Evolutionary conservation across 2,797 vertebrate species (phyloP), one percentile per base, ranked within the genome.

Genomic region (Characodon lateralis): DNA sequence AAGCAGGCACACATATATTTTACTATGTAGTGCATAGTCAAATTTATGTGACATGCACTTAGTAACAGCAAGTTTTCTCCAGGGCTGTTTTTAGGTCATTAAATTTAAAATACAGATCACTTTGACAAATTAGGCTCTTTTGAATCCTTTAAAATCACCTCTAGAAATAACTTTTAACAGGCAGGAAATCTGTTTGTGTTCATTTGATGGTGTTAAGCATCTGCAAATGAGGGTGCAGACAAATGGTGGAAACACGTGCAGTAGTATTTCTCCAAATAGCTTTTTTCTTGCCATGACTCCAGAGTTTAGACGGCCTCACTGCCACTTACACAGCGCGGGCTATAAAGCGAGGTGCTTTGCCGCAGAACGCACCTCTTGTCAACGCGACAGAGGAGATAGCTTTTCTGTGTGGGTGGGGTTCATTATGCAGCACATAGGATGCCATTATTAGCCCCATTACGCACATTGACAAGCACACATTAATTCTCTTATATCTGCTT

Each of bases 361-460:
- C 80, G 73, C 81, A 84, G 83, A 74, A 80, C 70, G 84, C 74
- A 51, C 78, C 51, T 85, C 82, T 90, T 59, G 22, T 91, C 88
- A 91, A 84, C 77, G 22, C 41, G n/a, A 78, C 79, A 58, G 73
- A 84, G 79, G 61, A 89, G 91, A 90, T 88, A 78, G 89, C 85
- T 83, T 89, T 87, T 88, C 82, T 72, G 75, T 71, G 88, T 85
- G 84, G 87, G 90, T 88, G 90, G 85, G 89, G 89, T 94, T 95
- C 91, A 95, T 95, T 95, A 95, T 95, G 92, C 93, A 81, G 88
- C 72, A 75, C 86, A 83, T 85, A 85, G 93, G 91, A 94, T 89
- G 90, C 93, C 93, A 95, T 96, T 95, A 95, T 95, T 94, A 94
- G 95, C 91, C 90, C 94, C 95, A 96, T 96, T 96, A 95, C 94